Evolutionary conservation across 2,113 vertebrate species (phyloP), one percentile per base, ranked within the genome.

Genomic region (Hippolais icterina): DNA sequence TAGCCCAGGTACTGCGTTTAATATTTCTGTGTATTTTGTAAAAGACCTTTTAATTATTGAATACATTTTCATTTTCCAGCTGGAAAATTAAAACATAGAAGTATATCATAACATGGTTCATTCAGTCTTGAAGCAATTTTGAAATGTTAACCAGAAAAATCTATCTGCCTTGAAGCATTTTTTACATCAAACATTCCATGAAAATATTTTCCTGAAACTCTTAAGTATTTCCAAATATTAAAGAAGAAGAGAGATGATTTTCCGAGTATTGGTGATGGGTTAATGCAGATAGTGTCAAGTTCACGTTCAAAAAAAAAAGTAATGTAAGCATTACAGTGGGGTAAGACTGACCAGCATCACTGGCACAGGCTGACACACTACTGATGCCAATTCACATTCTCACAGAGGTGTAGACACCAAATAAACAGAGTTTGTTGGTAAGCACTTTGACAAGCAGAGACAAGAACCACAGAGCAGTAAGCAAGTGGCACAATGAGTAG

Each of bases 191-290:
- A 97, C 90, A 44, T 95, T 97, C 83, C 71, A 72, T 97, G 94
- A 97, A 98, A 97, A 95, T 96, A 94, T 97, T 97, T 98, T 97
- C 94, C 89, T 95, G 83, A 95, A 96, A 96, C 94, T 94, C 94
- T 95, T 94, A 92, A 97, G 94, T 96, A 92, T 95, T 97, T 98
- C 96, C 96, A 97, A 95, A 94, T 97, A 97, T 95, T 95, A 96
- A 96, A 95, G 44, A 54, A 96, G 75, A 94, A 96, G 69, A 94
- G 83, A 95, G 83, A 93, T 96, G 47, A 83, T 61, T 94, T 95
- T 88, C 74, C 20, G 23, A 93, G 60, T 94, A 65, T 61, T 77
- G 87, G 63, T 96, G 93, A 79, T 92, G 79, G 87, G 95, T 92
- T 94, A 79, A 80, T 72, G 71, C 83, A 96, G 39, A 70, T 56